These are phyloP conservation scores for Laticauda colubrina DNA, from an alignment of 2,113 vertebrate genomes.

Conservation along the genomic window DNA sequence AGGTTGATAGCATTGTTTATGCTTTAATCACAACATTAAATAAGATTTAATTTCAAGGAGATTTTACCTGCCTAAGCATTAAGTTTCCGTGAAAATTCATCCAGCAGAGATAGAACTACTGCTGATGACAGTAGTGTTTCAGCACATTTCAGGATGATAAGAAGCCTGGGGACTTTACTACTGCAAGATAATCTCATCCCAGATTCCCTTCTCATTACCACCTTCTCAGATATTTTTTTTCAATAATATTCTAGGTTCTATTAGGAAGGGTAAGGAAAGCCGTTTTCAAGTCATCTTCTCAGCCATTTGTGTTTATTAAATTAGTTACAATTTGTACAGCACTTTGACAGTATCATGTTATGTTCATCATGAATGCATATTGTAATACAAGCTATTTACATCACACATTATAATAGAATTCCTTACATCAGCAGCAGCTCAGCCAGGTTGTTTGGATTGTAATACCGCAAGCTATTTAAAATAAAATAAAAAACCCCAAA, in stretches of 20 bases:
- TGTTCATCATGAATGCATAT: conserved; percentile 22
- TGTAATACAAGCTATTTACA: conserved; percentile 13
- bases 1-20: conserved; percentile 35
- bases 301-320: conserved; percentile 62
- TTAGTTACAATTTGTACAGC: conserved; percentile 58
- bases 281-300: conserved; percentile 58
- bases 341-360: conserved; percentile 50
- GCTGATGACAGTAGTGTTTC: conserved; percentile 37
- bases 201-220: conserved; percentile 31
- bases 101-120: conserved; percentile 54
- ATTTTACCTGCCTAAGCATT: conserved; percentile 19
- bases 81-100: conserved; percentile 45
- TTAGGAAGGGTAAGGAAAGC: conserved; percentile 19
- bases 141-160: conserved; percentile 39
- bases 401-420: conserved; percentile 24
- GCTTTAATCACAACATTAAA: conserved; percentile 51
- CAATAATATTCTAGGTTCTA: conserved; percentile 31
- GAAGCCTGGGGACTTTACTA: conserved; percentile 40
- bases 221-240: conserved; percentile 6
- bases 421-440: conserved; percentile 32
- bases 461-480: conserved; percentile 18
- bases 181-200: conserved; percentile 10
- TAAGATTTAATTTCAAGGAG: conserved; percentile 53
- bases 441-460: conserved; percentile 22
- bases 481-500: not conserved